Conservation (phyloP, 1,140 invertebrate genomes). For the Bombus turneri region DNA sequence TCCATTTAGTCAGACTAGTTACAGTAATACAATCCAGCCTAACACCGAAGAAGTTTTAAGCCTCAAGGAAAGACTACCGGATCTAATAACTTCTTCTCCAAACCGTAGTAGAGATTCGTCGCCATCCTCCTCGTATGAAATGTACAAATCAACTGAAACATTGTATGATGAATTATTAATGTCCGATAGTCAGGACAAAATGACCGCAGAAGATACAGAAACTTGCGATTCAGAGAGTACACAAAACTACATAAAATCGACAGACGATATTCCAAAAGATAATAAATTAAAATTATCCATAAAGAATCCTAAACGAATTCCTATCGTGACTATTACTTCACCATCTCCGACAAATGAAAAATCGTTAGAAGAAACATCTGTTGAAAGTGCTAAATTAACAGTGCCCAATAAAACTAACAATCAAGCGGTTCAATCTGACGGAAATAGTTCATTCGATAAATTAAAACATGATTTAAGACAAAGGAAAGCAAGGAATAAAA, state of each 20-base stretch:
- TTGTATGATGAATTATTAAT: slow-evolving; percentile 17
- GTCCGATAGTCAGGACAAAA: slow-evolving; percentile 5
- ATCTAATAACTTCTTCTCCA: slow-evolving; percentile 75
- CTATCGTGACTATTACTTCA: slow-evolving; percentile 69
- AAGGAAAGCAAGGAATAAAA: slow-evolving; percentile 74
- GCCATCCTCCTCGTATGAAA: slow-evolving; percentile 51
- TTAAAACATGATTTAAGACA: slow-evolving; percentile 75
- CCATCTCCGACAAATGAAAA: slow-evolving; percentile 73
- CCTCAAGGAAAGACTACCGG: slow-evolving; percentile 70
- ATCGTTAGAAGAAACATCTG: slow-evolving; percentile 43
- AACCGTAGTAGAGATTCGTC: slow-evolving; percentile 63
- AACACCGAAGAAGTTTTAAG: slow-evolving; percentile 37
- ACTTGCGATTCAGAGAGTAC: neutral
- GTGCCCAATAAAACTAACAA: slow-evolving; percentile 55
- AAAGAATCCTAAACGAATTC: slow-evolving; percentile 27
- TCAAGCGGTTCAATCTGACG: slow-evolving; percentile 25
- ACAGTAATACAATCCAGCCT: slow-evolving; percentile 30
- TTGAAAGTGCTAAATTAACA: slow-evolving; percentile 52
- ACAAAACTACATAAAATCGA: neutral
- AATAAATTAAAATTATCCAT: slow-evolving; percentile 18
- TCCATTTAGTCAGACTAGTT: slow-evolving; percentile 43
- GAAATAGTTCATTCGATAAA: slow-evolving; percentile 69
- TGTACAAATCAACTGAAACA: slow-evolving; percentile 40
- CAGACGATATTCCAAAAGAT: neutral
- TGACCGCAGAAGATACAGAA: neutral